These are phyloP conservation scores for Mustela lutreola DNA, from an alignment of 2,113 vertebrate species.

Conservation along the genomic window DNA sequence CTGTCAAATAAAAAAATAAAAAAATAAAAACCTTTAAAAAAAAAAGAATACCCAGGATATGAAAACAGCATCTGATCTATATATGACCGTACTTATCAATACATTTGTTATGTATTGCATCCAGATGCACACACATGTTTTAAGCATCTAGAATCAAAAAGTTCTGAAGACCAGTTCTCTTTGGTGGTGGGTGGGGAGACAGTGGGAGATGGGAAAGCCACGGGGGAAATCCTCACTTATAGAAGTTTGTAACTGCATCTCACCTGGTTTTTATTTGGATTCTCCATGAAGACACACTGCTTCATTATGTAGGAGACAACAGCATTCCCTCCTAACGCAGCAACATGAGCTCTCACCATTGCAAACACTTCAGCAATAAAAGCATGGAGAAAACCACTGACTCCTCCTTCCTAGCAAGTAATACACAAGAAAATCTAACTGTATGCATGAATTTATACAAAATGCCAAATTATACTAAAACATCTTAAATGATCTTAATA, in stretches of 20 bases:
- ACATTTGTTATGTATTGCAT: background rate
- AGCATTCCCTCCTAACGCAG: constrained; percentile 97
- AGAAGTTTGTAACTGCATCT: background rate
- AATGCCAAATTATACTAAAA: background rate
- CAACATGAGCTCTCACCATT: constrained; percentile 98
- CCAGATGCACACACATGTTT: background rate
- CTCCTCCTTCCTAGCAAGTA: constrained; percentile 93
- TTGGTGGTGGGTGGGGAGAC: background rate
- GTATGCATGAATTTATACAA: background rate
- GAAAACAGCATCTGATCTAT: background rate
- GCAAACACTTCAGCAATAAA: constrained; percentile 99
- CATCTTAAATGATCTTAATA: background rate
- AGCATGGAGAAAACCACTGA: constrained; percentile 97
- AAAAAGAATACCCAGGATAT: background rate
- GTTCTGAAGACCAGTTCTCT: background rate
- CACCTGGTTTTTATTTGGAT: constrained; percentile 99
- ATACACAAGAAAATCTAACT: background rate
- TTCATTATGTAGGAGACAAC: constrained; percentile 99
- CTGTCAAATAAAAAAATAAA: too few relatives aligned
- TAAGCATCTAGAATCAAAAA: background rate
- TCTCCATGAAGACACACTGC: constrained; percentile 99
- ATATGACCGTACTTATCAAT: background rate
- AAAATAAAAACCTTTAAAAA: too few relatives aligned
- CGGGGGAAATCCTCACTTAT: fast-evolving
- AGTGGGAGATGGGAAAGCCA: background rate